Base-by-base conservation (phyloP, 2,113 vertebrate genomes). In the Panthera tigris region DNA sequence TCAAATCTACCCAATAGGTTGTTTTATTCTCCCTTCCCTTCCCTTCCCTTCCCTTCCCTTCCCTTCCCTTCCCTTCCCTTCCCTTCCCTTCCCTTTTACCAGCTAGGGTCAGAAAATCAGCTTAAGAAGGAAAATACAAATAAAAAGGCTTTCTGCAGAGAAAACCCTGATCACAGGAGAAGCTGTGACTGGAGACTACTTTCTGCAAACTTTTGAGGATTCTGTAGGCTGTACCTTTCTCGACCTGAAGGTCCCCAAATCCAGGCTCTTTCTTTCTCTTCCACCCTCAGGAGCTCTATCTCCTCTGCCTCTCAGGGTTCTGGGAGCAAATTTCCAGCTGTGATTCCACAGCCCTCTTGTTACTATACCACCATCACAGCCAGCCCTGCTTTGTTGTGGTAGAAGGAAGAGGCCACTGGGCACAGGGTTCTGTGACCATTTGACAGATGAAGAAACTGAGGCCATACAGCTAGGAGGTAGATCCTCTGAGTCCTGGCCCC, bases 11-110 rank as follows among this genome's bases (percentile, higher is more conserved):
- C 15, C 80, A 63, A 11, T 27, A 21, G 1, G 39, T 45, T 48
- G 11, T 16, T 57, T 16, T 41, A 13, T 36, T 65, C 12, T 9
- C 52, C 27, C 12, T 27, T 33, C 7, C 31, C 3, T 33, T 21
- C 33, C 1, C 31, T 7, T 27, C 31, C 0, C 7, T 36, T 18
- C 3, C 39, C 0, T 25, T 6, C 12, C 3, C 4, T 36, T 19
- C 13, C 12, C 15, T 10, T n/a, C 14, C 25, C 5, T 48, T 11
- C 50, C 90, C 11, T 7, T 27, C 11, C 18, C 1, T 36, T 55
- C 12, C 41, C 36, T 66, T 21, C 11, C 61, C 29, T 82, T 65
- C 48, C 19, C 14, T 80, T 73, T 87, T 5, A 76, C 36, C 19
- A 91, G 29, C 23, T 63, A 21, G 10, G 0, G n/a, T 50, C 82